Evolutionary conservation across 2,113 vertebrate species (phyloP), one percentile per base, ranked within the genome.

Genomic region (Pipa parva): DNA sequence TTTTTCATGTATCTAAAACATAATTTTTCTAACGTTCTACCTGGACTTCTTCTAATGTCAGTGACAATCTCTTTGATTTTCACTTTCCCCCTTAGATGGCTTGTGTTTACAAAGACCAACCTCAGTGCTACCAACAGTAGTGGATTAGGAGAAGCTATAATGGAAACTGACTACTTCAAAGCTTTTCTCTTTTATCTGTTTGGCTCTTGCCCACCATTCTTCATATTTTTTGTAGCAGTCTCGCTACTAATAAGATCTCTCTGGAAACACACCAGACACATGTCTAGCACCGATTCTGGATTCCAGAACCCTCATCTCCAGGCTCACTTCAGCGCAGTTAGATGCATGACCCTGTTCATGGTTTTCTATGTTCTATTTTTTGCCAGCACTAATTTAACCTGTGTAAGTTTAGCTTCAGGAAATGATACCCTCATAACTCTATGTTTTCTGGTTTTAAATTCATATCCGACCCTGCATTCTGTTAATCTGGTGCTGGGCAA

Each of bases 191-290:
- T 39, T 24, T 74, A 27, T 2, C 0, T 36, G 15, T 24, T 73
- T 28, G 70, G 37, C 24, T 74, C 67, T 1, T 63, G 63, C 2
- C 24, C 76, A 7, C 80, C 77, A 24, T 78, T 82, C 21, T 2
- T 72, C 42, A 39, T 82, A 20, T 81, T 76, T 26, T 65, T 79
- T 62, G 72, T 73, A 10, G 72, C 74, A 2, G 71, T 74, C 7
- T 77, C 63, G 2, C 42, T 81, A 36, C 18, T 81, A 33, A 79
- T 25, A 5, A 10, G 37, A 21, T 81, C 79, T 42, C 66, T 84
- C 48, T 45, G 63, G 50, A 72, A 27, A 22, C 79, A 80, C 4
- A 4, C 69, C 17, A 63, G n/a, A 68, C 73, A 33, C 26, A 73
- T 84, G 76, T 49, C 46, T 60, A 59, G 29, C 50, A 75, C 50